Conservation (phyloP, 2,888 invertebrate genomes). For the Drosophila recens region DNA sequence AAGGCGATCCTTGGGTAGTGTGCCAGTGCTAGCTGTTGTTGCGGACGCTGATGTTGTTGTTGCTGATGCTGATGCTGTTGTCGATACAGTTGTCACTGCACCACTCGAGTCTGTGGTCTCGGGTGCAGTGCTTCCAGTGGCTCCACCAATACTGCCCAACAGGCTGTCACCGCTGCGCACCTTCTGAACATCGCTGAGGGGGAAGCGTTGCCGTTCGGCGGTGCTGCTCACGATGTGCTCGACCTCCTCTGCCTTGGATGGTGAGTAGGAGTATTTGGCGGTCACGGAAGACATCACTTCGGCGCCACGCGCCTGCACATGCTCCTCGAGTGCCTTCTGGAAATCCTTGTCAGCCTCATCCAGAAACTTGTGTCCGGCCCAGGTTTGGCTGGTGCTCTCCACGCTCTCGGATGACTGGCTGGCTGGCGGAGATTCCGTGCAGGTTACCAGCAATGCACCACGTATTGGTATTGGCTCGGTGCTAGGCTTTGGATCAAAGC, state of each 20-base stretch:
- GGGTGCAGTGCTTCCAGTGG: slow-evolving; percentile 29
- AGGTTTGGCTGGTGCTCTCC: slow-evolving; percentile 81
- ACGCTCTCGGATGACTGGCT: slow-evolving; percentile 82
- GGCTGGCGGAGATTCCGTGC: slow-evolving; percentile 68
- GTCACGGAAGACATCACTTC: slow-evolving; percentile 88
- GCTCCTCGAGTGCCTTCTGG: slow-evolving; percentile 89
- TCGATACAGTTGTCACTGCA: slow-evolving; percentile 31
- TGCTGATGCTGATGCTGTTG: slow-evolving; percentile 15
- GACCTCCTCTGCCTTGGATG: slow-evolving; percentile 84
- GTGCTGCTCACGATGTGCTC: slow-evolving; percentile 78
- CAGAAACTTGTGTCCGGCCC: slow-evolving; percentile 86
- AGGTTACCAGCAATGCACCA: slow-evolving; percentile 77
- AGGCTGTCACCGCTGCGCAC: slow-evolving; percentile 74
- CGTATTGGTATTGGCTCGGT: slow-evolving; percentile 85
- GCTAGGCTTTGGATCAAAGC: slow-evolving; percentile 70
- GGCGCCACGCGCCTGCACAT: slow-evolving; percentile 88
- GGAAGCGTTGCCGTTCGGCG: slow-evolving; percentile 82
- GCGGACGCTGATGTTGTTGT: slow-evolving; percentile 45
- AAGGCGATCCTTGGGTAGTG: slow-evolving; percentile 89
- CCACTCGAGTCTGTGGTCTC: slow-evolving; percentile 22
- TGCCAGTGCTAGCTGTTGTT: slow-evolving; percentile 76
- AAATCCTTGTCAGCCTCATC: slow-evolving; percentile 91
- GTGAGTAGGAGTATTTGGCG: slow-evolving; percentile 87
- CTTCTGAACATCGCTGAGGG: slow-evolving; percentile 84
- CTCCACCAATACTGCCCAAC: slow-evolving; percentile 71